Percentiles rank a stretch among this genome's conserved stretches.
Evolutionary conservation across 2,113 vertebrate species (phyloP).

Genomic region (Phylloscopus trochilus): DNA sequence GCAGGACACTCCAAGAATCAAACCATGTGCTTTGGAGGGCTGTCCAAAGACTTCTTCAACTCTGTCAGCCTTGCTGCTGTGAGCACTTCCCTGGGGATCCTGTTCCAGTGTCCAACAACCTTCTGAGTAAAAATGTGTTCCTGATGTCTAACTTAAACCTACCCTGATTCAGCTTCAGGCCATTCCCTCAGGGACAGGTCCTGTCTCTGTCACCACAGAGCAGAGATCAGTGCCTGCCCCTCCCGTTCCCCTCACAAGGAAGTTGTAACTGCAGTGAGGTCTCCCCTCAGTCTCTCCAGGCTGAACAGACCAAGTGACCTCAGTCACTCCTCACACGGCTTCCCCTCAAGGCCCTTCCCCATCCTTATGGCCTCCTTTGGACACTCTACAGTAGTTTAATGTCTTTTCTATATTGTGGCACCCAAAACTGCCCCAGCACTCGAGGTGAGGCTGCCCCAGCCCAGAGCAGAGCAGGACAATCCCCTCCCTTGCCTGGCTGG

Average conservation of each 20-base stretch:
- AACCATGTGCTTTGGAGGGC: too few relatives aligned
- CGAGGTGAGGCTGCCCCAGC: too few relatives aligned
- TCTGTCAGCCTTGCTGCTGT: neutral
- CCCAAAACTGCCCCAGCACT: neutral
- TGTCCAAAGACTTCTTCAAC: neutral
- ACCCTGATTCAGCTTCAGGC: neutral
- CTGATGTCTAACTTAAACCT: neutral
- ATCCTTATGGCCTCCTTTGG: fast-evolving
- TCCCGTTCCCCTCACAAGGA: fast-evolving
- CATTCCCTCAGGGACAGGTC: neutral
- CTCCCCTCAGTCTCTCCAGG: neutral
- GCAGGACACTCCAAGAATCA: neutral
- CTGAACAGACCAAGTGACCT: neutral
- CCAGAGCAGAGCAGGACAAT: too few relatives aligned
- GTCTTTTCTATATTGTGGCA: fast-evolving
- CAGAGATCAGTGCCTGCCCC: neutral
- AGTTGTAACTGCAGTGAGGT: neutral
- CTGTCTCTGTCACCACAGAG: neutral
- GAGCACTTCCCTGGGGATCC: too few relatives aligned
- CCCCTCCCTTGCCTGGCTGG: too few relatives aligned
- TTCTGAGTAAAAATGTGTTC: neutral
- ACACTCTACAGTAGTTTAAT: fast-evolving
- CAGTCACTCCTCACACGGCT: fast-evolving
- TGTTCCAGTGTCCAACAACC: neutral
- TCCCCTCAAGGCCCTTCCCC: neutral